A percentile compares a stretch with the other conserved stretches of the same genome.
Conservation (phyloP, 2,113 vertebrate species). For the Phoxinus phoxinus region DNA sequence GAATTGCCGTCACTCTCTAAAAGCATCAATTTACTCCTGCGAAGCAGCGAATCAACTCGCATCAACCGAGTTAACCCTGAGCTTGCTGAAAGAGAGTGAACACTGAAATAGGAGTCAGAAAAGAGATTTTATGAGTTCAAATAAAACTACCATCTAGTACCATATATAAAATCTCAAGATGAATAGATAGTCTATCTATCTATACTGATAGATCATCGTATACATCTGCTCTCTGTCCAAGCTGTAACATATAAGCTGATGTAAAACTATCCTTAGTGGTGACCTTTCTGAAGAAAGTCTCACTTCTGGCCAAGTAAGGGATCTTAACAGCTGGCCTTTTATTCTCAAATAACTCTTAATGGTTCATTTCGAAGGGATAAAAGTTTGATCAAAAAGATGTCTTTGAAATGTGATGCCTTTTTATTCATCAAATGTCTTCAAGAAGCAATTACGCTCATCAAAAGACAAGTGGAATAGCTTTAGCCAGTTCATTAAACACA, state of each 20-base stretch:
- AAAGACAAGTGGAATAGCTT: background rate
- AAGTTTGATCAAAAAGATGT: slow-evolving; percentile 43
- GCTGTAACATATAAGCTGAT: background rate
- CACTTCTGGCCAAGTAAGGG: background rate
- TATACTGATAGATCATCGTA: background rate
- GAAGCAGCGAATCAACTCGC: slow-evolving; percentile 49
- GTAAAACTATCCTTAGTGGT: slow-evolving; percentile 34
- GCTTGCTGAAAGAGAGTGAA: slow-evolving; percentile 6
- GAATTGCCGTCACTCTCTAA: slow-evolving; percentile 59
- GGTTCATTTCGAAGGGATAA: slow-evolving; percentile 34
- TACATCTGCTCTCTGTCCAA: background rate
- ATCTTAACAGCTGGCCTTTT: slow-evolving; percentile 39
- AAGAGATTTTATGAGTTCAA: background rate
- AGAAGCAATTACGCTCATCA: background rate
- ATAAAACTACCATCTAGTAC: background rate
- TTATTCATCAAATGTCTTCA: background rate
- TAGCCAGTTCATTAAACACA: background rate
- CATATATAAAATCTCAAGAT: no score
- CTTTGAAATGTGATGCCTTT: background rate
- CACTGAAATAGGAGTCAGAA: background rate
- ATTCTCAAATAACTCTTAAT: slow-evolving; percentile 49
- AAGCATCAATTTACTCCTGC: slow-evolving; percentile 55
- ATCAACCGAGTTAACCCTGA: slow-evolving; percentile 45
- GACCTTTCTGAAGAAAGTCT: slow-evolving; percentile 20
- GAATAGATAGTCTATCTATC: no score